Evolutionary conservation across 2,888 invertebrate genomes (phyloP), one percentile per base, ranked within the genome.

Genomic region (Dasysyrphus tricinctus): DNA sequence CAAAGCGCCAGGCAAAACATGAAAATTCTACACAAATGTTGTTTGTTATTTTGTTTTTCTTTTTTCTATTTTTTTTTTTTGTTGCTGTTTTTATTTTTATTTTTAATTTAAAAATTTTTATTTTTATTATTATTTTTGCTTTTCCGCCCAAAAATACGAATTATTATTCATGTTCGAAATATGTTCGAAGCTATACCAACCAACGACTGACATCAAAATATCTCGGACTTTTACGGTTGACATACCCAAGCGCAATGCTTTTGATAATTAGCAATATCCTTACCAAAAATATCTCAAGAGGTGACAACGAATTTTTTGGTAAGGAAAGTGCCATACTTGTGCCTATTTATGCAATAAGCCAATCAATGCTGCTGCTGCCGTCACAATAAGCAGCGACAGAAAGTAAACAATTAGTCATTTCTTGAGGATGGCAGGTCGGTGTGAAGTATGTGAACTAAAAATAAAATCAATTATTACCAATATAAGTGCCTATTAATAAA

Each of bases 401-500:
- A 69, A 73, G 80, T 83, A 87, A 87, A 87, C 83, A 87, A 87
- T 87, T 83, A 87, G 79, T 83, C 87, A 87, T 54, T 54, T 39
- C 57, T 57, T 59, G 65, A 54, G n/a, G 54, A 75, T 79, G 79
- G 67, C 73, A 74, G 73, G 51, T 51, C 32, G 32, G 34, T 6
- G 37, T 59, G 56, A 9, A n/a, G 32, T 3, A 24, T 29, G 12
- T 51, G 39, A 24, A 69, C 86, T 80, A 83, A 87, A 87, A 87
- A 87, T 87, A 87, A 87, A 82, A 87, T 87, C 83, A 87, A 83
- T 87, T 83, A 87, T 87, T 87, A 80, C 76, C 83, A 59, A 61
- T 83, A 76, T 80, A 76, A 77, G 78, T 83, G 67, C 80, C 86
- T 87, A 79, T 83, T 73, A 83, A 83, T 80, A 87, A 83, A 76